A percentile compares a stretch with the other conserved stretches of the same genome.
phyloP scores from a whole-genome alignment of 2,113 vertebrate genomes.

The Nycticryphes semicollaris region DNA sequence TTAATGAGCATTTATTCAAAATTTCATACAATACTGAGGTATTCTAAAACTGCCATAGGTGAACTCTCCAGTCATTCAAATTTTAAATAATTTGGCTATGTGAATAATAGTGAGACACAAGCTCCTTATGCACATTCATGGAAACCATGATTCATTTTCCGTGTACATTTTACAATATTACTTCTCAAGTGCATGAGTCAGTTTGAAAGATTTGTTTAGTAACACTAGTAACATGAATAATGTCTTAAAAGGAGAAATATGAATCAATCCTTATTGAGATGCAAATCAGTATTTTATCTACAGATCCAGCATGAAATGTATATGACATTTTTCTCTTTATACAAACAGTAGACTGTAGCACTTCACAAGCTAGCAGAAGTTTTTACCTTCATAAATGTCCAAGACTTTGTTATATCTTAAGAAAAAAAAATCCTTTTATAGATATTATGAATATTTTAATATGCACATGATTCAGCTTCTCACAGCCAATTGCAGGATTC shows the following conservation, averaged over 20 bases:
- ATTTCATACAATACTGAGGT: neutral
- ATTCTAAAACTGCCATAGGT: neutral
- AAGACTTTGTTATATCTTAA: neutral
- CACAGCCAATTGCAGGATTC: neutral
- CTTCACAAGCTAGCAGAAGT: neutral
- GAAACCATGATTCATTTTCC: neutral
- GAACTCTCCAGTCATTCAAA: neutral
- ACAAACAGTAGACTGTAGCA: neutral
- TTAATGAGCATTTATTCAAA: neutral
- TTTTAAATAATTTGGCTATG: neutral
- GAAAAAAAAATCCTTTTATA: conserved; percentile 24
- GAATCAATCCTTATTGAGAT: neutral
- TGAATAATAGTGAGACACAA: neutral
- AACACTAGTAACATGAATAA: neutral
- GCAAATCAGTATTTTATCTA: conserved; percentile 21
- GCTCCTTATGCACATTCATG: neutral
- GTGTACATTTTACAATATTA: neutral
- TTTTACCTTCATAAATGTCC: neutral
- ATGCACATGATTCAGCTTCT: neutral
- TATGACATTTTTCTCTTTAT: neutral
- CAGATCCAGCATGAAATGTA: neutral
- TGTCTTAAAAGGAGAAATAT: neutral
- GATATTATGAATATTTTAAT: neutral
- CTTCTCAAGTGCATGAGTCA: neutral
- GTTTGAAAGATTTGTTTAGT: conserved; percentile 6